A percentile compares a stretch with the other conserved stretches of the same genome.
Conservation (phyloP, 2,888 invertebrate genomes). For the Tinea trinotella region DNA sequence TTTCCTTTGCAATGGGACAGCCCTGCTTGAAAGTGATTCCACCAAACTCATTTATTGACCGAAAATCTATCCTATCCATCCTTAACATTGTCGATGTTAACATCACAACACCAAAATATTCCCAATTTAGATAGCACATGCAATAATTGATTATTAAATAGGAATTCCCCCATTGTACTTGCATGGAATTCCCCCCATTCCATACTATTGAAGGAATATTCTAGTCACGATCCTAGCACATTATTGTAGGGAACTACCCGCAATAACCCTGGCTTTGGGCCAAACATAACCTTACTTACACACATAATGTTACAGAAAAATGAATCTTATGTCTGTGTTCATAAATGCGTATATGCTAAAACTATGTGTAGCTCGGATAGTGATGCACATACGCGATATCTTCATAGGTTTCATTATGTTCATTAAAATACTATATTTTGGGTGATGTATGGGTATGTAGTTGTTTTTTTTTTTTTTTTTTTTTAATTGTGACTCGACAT, state of each 20-base stretch:
- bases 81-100: too few relatives aligned
- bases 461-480: too few relatives aligned
- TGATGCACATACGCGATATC: neutral
- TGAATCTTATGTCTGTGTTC: neutral
- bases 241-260: neutral
- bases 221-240: conserved; percentile 4
- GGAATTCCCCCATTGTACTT: neutral
- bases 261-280: conserved; percentile 14
- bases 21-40: too few relatives aligned
- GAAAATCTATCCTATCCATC: too few relatives aligned
- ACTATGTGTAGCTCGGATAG: neutral
- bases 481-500: too few relatives aligned
- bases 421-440: neutral
- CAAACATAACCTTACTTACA: neutral
- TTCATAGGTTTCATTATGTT: neutral
- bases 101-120: too few relatives aligned
- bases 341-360: neutral
- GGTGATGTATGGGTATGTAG: neutral
- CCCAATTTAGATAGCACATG: neutral
- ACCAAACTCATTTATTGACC: too few relatives aligned
- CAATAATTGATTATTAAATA: conserved; percentile 12
- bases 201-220: neutral
- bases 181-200: neutral
- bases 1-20: too few relatives aligned
- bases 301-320: neutral